phyloP scores from a whole-genome alignment of 1,140 invertebrate genomes.

The Chelonus insularis region DNA sequence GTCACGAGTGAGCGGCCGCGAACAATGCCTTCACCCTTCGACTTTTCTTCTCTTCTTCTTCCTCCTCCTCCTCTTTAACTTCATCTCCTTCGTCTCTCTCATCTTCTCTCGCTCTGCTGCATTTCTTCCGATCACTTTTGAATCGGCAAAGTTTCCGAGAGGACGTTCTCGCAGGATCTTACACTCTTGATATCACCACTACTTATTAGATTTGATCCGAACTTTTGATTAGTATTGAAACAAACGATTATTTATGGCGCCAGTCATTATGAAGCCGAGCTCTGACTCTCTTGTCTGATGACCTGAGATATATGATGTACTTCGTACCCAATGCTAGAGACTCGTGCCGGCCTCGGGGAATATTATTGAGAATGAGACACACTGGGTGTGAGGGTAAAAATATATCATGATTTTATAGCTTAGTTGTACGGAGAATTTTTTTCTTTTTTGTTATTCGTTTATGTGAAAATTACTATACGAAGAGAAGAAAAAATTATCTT shows the following conservation, averaged over 20 bases:
- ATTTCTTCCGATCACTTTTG: neutral
- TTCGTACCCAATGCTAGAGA: conserved; percentile 27
- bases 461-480: too few species aligned
- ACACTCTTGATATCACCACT: conserved; percentile 32
- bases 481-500: too few species aligned
- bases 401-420: neutral
- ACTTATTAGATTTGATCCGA: conserved; percentile 58
- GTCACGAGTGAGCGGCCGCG: conserved; percentile 57
- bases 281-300: conserved; percentile 37
- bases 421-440: neutral
- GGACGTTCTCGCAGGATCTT: neutral
- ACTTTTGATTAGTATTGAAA: conserved; percentile 56
- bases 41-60: conserved; percentile 37
- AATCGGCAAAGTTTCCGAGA: conserved; percentile 3
- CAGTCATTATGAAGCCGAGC: conserved; percentile 44
- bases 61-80: conserved; percentile 30
- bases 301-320: conserved; percentile 47
- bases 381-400: neutral
- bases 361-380: conserved; percentile 32
- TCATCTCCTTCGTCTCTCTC: conserved; percentile 12
- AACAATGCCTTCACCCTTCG: conserved; percentile 49
- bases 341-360: conserved; percentile 35
- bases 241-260: conserved; percentile 58
- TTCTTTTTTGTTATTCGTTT: neutral
- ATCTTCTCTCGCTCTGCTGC: neutral